phyloP scores from a whole-genome alignment of 2,113 vertebrate genomes.

The Cardinalis cardinalis region DNA sequence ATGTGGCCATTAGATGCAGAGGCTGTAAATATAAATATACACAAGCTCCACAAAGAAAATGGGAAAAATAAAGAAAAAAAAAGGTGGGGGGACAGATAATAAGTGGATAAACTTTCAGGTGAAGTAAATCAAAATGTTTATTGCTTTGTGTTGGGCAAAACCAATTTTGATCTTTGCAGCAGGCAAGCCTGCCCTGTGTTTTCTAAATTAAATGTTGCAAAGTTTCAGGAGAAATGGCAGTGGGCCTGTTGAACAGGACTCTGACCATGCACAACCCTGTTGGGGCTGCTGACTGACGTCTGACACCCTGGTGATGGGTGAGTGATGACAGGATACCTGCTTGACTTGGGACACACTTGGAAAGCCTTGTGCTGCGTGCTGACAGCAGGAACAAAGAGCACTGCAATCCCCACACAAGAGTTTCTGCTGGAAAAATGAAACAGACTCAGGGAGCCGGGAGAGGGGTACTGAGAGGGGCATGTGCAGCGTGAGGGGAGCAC shows the following conservation, averaged over 20 bases:
- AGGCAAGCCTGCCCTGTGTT: conserved; percentile 52
- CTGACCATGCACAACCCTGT: conserved; percentile 22
- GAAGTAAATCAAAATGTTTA: conserved; percentile 73
- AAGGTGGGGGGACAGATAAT: fast-evolving
- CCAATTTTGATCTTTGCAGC: conserved; percentile 55
- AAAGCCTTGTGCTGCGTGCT: conserved; percentile 51
- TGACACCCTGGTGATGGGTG: conserved; percentile 54
- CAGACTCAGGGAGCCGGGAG: background rate
- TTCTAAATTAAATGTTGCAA: conserved; percentile 47
- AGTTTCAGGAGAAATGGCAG: conserved; percentile 16
- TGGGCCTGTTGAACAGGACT: background rate
- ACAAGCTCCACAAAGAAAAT: conserved; percentile 76
- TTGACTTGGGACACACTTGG: conserved; percentile 14
- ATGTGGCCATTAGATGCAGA: conserved; percentile 80
- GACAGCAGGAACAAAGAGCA: conserved; percentile 55
- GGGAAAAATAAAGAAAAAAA: background rate
- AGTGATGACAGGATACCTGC: conserved; percentile 56
- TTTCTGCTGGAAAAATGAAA: conserved; percentile 23
- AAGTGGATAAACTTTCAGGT: conserved; percentile 64
- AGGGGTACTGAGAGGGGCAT: background rate
- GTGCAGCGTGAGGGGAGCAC: background rate
- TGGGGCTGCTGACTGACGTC: conserved; percentile 36
- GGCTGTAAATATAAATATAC: conserved; percentile 83
- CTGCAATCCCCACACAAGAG: background rate
- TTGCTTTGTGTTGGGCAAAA: conserved; percentile 58